phyloP scores from a whole-genome alignment of 2,888 invertebrate genomes.

The Oithona nana region DNA sequence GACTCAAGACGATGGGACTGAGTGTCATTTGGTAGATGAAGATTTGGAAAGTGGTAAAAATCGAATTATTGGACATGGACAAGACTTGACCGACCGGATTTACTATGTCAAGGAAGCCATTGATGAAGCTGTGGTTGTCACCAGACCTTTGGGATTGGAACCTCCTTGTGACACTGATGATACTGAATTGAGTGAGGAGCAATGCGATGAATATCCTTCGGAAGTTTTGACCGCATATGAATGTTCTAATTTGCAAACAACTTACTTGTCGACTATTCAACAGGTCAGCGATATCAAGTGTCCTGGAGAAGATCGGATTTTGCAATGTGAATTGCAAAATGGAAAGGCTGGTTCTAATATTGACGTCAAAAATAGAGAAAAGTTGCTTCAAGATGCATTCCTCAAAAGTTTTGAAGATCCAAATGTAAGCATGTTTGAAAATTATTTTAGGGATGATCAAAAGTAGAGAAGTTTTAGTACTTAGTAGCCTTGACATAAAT shows the following conservation, averaged over 20 bases:
- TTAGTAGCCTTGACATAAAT: too few relatives aligned
- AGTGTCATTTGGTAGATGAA: neutral
- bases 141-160: neutral
- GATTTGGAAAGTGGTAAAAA: neutral
- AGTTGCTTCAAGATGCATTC: neutral
- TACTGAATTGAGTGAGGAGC: neutral
- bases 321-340: neutral
- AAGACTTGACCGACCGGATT: neutral
- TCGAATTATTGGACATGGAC: neutral
- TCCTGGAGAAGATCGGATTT: neutral
- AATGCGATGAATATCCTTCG: neutral
- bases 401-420: neutral
- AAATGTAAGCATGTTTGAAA: neutral
- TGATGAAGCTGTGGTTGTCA: neutral
- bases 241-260: neutral
- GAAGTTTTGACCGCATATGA: neutral
- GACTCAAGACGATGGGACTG: neutral
- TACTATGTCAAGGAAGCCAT: neutral
- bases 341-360: neutral
- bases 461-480: too few relatives aligned
- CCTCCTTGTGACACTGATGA: neutral
- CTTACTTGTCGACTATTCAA: neutral
- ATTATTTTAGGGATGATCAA: too few relatives aligned
- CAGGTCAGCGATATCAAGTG: neutral
- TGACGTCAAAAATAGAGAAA: neutral